Conservation (phyloP, 2,113 vertebrate species). For the Sinocyclocheilus anophthalmus region DNA sequence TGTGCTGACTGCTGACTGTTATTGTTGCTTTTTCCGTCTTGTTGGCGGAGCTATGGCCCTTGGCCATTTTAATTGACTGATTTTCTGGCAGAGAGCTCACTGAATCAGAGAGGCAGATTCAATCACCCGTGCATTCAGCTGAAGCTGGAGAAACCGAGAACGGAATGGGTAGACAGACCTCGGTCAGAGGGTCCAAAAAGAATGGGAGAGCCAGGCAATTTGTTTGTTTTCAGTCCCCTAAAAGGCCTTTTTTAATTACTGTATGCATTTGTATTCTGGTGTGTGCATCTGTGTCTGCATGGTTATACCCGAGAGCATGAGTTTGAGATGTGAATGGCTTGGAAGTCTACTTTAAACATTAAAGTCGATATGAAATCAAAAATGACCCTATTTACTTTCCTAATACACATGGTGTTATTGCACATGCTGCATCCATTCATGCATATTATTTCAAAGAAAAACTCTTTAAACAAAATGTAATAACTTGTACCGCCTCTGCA, state of each 20-base stretch:
- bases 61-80: constrained; percentile 62
- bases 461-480: not conserved
- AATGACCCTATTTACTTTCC: constrained; percentile 1
- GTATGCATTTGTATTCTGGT: constrained; percentile 2
- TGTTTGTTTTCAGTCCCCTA: constrained; percentile 3
- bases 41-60: constrained; percentile 39
- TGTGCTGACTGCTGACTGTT: constrained; percentile 27
- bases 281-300: constrained; percentile 3
- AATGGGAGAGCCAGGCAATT: not conserved
- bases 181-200: not conserved
- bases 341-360: not conserved
- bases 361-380: constrained; percentile 9
- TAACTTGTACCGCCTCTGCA: constrained; percentile 7
- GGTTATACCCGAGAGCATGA: constrained; percentile 1
- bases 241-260: constrained; percentile 24
- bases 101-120: constrained; percentile 60
- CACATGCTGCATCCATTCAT: not conserved
- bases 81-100: constrained; percentile 59
- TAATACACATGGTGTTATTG: constrained; percentile 2
- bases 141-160: constrained; percentile 31
- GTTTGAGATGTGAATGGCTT: not conserved
- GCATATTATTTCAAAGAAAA: constrained; percentile 5
- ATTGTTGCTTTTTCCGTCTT: constrained; percentile 35
- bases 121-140: constrained; percentile 56
- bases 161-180: not conserved